These are phyloP conservation scores for Ahaetulla prasina DNA, from an alignment of 2,113 vertebrate species.

Conservation along the genomic window DNA sequence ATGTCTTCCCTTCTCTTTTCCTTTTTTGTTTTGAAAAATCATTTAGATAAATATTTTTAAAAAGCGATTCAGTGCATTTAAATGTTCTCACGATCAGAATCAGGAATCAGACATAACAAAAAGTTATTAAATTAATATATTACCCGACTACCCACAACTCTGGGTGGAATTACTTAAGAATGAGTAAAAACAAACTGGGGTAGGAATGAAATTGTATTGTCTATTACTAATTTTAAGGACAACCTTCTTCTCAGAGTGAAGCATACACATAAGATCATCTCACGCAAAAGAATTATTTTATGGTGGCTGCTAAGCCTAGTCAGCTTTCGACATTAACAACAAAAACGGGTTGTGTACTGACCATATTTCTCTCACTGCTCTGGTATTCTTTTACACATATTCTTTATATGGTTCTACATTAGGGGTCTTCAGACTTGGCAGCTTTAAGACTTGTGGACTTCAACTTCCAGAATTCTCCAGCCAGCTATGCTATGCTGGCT, in stretches of 20 bases:
- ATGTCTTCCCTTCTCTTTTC: background rate
- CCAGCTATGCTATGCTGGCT: too few species aligned
- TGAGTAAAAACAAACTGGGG: background rate
- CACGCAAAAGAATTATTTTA: background rate
- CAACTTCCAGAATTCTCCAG: too few species aligned
- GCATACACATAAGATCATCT: background rate
- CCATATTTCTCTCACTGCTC: background rate
- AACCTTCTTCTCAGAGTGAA: background rate
- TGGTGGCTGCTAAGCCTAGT: background rate
- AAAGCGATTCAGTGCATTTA: background rate
- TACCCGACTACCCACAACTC: background rate
- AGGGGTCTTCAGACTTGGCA: too few species aligned
- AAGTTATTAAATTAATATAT: background rate
- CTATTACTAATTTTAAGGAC: background rate
- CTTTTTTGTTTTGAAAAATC: background rate
- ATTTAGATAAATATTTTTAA: too few species aligned
- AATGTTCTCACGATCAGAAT: background rate
- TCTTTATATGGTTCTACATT: too few species aligned
- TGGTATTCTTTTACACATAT: background rate
- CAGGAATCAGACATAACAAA: background rate
- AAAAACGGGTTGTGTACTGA: background rate
- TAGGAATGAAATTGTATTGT: background rate
- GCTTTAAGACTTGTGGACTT: too few species aligned
- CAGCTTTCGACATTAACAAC: background rate
- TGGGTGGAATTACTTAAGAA: background rate